These are phyloP conservation scores for Metalampra italica DNA, from an alignment of 2,888 invertebrate genomes.

Conservation along the genomic window DNA sequence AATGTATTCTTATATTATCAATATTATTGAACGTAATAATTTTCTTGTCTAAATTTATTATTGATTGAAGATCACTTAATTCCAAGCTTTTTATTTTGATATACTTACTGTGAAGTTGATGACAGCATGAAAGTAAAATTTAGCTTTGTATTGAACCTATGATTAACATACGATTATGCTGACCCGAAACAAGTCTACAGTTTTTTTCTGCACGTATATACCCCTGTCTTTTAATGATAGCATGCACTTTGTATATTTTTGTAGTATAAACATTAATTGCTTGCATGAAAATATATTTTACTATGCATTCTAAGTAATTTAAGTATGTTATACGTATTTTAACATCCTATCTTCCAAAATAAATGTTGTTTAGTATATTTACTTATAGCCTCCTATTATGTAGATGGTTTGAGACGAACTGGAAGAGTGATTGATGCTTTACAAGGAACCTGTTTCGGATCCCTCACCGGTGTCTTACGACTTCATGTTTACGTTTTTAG, in stretches of 20 bases:
- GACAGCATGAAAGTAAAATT: conserved; percentile 15
- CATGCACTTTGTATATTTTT: conserved; percentile 65
- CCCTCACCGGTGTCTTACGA: conserved; percentile 25
- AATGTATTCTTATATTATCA: too few relatives aligned
- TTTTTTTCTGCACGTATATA: conserved; percentile 43
- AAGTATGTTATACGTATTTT: conserved; percentile 32
- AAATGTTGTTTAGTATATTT: conserved; percentile 70
- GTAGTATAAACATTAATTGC: conserved; percentile 46
- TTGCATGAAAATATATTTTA: conserved; percentile 70
- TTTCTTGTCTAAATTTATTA: too few relatives aligned
- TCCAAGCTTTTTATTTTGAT: neutral
- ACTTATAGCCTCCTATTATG: conserved; percentile 39
- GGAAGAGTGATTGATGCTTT: conserved; percentile 48
- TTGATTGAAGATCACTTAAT: neutral
- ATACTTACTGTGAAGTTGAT: neutral
- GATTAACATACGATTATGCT: conserved; percentile 27
- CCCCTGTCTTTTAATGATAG: conserved; percentile 33
- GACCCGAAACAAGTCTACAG: conserved; percentile 36
- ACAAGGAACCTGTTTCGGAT: conserved; percentile 27
- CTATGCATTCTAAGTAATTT: conserved; percentile 38
- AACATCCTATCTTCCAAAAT: conserved; percentile 74
- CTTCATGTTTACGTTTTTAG: conserved; percentile 23
- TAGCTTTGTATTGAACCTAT: conserved; percentile 33
- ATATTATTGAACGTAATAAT: too few relatives aligned
- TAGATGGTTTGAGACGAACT: conserved; percentile 42